Conservation (phyloP, 2,888 invertebrate genomes). For the Andrena bicolor region DNA sequence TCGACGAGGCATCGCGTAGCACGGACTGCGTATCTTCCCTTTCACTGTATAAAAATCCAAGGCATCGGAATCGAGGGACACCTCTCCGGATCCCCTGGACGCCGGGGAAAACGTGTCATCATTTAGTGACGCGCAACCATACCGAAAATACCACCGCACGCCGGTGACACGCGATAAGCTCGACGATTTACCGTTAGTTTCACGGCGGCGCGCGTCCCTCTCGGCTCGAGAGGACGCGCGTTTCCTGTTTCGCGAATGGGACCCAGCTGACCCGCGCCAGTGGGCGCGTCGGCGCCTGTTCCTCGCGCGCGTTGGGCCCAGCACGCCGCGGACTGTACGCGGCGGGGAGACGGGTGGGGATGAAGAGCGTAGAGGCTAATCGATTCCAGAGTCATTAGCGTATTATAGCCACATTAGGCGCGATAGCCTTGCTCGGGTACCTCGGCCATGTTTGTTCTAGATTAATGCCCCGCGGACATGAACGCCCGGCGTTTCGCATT, state of each 20-base stretch:
- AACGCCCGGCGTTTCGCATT: conserved; percentile 76
- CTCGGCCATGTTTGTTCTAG: conserved; percentile 81
- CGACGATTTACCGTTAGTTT: conserved; percentile 8
- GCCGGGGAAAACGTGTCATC: neutral
- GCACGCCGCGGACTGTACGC: neutral
- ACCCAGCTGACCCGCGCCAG: neutral
- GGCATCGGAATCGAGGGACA: neutral
- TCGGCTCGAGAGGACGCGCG: conserved; percentile 21
- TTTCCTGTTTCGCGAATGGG: conserved; percentile 31
- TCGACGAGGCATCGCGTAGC: too few relatives aligned
- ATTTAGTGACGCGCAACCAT: neutral
- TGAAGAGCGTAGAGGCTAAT: conserved; percentile 75
- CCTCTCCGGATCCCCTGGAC: neutral
- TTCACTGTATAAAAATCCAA: too few relatives aligned
- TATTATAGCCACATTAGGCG: conserved; percentile 66
- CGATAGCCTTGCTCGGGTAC: conserved; percentile 74
- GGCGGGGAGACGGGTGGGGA: conserved; percentile 25
- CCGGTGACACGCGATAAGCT: neutral
- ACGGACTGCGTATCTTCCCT: too few relatives aligned
- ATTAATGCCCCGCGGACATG: conserved; percentile 81
- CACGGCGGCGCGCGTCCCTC: conserved; percentile 8
- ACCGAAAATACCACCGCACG: neutral
- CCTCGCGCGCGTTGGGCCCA: neutral
- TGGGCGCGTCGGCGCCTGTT: neutral
- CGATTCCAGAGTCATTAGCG: conserved; percentile 83